Evolutionary conservation across 2,113 vertebrate species (phyloP).

Genomic region (Hymenochirus boettgeri): DNA sequence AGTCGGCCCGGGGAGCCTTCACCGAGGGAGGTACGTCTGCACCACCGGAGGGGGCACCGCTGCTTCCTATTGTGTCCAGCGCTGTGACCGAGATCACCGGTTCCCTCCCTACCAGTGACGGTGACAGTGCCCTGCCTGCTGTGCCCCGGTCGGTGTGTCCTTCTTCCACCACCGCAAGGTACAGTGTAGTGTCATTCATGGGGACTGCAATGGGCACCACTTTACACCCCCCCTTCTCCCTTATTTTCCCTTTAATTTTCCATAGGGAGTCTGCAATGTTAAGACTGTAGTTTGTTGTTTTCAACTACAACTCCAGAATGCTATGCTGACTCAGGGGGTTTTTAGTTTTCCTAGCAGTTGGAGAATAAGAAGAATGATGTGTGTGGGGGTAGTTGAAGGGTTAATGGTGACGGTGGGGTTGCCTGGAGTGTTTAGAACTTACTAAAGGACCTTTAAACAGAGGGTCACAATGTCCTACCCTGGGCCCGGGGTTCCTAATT

Average conservation of each 20-base stretch:
- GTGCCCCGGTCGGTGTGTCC: conserved; percentile 57
- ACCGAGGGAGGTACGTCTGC: conserved; percentile 49
- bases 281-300: too few species aligned
- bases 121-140: conserved; percentile 58
- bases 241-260: too few species aligned
- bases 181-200: conserved; percentile 42
- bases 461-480: conserved; percentile 15
- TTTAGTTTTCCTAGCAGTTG: too few species aligned
- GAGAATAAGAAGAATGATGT: too few species aligned
- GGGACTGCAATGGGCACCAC: conserved; percentile 5
- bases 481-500: too few species aligned
- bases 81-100: conserved; percentile 15
- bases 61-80: neutral
- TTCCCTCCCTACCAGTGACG: conserved; percentile 50
- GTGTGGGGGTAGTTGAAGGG: neutral
- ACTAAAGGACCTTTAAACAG: too few species aligned
- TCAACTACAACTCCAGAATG: neutral
- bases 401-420: neutral
- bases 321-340: neutral
- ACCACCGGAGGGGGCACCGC: too few species aligned
- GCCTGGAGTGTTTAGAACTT: too few species aligned
- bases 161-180: conserved; percentile 63
- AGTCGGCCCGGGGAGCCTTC: conserved; percentile 60
- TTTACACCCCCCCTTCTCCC: conserved; percentile 28
- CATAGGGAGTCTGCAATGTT: too few species aligned